Percentiles rank a stretch among this genome's conserved stretches.
Conservation (phyloP, 2,888 invertebrate genomes). For the Patella ulyssiponensis region DNA sequence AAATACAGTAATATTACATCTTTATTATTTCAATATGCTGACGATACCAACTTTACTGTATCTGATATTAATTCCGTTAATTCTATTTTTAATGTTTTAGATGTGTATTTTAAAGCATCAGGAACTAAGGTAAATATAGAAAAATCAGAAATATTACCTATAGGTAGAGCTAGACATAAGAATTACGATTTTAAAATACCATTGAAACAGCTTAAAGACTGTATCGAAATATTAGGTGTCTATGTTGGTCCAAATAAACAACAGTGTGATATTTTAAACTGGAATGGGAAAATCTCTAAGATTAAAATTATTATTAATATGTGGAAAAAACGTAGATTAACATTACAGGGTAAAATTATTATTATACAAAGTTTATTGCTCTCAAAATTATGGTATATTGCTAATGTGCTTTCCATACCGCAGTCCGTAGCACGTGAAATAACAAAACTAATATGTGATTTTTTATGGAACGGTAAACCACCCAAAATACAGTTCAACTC, state of each 20-base stretch:
- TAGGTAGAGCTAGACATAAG: neutral
- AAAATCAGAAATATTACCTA: neutral
- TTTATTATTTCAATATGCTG: neutral
- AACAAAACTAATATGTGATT: neutral
- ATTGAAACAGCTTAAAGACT: neutral
- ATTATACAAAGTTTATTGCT: neutral
- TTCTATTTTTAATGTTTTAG: neutral
- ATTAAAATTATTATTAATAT: neutral
- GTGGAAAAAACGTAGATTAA: neutral
- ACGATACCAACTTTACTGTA: constrained; percentile 3
- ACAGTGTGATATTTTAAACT: neutral
- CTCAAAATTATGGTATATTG: neutral
- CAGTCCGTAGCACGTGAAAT: neutral
- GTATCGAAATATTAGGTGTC: neutral
- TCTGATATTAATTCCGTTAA: neutral
- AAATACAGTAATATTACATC: constrained; percentile 3
- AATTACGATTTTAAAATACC: neutral
- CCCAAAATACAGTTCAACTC: neutral
- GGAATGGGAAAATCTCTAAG: neutral
- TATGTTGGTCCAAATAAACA: neutral
- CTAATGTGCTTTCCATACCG: neutral
- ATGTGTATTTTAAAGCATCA: neutral
- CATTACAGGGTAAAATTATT: neutral
- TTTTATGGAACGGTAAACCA: neutral
- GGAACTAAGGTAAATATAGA: neutral